Evolutionary conservation across 2,797 vertebrate genomes (phyloP).

Genomic region (Phylloscopus collybita): DNA sequence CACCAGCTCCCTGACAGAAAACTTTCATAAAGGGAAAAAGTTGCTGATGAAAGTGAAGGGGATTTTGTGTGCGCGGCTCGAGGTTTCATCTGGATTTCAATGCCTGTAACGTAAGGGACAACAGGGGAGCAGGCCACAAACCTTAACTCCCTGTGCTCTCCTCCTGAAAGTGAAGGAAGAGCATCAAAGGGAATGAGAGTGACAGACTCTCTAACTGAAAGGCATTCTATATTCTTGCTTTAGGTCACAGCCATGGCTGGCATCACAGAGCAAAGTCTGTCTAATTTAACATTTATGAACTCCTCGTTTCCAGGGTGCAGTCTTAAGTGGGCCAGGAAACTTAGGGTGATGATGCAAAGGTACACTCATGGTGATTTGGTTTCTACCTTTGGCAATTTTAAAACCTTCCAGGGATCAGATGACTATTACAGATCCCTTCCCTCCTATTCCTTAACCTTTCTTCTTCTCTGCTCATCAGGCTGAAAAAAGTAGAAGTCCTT

Average conservation of each 20-base stretch:
- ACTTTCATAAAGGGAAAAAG: conserved; percentile 72
- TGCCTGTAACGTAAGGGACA: conserved; percentile 75
- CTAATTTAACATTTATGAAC: conserved; percentile 81
- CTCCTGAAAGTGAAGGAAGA: conserved; percentile 72
- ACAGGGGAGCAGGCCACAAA: conserved; percentile 66
- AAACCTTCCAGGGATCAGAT: neutral
- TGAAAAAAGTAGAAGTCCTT: neutral
- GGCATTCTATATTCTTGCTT: conserved; percentile 74
- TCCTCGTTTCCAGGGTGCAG: conserved; percentile 39
- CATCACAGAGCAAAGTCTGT: conserved; percentile 70
- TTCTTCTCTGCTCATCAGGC: neutral
- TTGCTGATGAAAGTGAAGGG: conserved; percentile 72
- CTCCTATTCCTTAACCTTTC: neutral
- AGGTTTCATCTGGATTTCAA: conserved; percentile 66
- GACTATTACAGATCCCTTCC: neutral
- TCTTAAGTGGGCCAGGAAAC: conserved; percentile 12
- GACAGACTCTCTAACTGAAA: conserved; percentile 71
- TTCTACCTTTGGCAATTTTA: neutral
- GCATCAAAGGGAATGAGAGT: conserved; percentile 84
- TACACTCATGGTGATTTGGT: neutral
- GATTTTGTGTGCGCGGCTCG: neutral
- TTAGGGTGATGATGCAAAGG: neutral
- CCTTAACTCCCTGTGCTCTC: conserved; percentile 71
- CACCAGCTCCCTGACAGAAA: conserved; percentile 52
- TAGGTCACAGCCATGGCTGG: conserved; percentile 74